Conservation (phyloP, 2,797 vertebrate genomes). For the Thripadectes ignobilis region DNA sequence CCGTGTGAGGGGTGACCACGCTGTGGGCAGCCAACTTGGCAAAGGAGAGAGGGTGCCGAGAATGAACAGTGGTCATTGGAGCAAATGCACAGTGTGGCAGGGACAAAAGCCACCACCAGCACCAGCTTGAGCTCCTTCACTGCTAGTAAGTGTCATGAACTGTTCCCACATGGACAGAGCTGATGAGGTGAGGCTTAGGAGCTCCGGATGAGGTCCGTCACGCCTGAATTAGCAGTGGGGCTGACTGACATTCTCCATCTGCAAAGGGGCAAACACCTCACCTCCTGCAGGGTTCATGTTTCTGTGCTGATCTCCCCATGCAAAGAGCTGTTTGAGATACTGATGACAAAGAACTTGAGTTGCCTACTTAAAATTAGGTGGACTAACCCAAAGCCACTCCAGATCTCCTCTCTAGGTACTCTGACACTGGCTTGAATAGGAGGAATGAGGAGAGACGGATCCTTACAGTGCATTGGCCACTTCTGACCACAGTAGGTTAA, state of each 20-base stretch:
- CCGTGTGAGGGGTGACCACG: background rate
- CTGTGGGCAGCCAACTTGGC: background rate
- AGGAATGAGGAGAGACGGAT: background rate
- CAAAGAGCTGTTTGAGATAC: background rate
- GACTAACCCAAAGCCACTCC: background rate
- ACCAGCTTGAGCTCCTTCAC: background rate
- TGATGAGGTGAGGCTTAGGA: background rate
- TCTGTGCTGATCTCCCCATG: background rate
- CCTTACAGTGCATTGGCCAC: background rate
- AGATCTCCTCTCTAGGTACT: background rate
- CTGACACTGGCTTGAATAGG: background rate
- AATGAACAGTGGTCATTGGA: background rate
- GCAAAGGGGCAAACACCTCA: background rate
- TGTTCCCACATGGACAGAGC: background rate
- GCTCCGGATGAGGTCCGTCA: background rate
- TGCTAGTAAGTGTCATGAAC: background rate
- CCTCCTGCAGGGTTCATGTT: background rate
- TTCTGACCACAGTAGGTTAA: conserved; percentile 40
- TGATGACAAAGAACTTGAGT: background rate
- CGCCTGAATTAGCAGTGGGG: background rate
- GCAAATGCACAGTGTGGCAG: fast-evolving
- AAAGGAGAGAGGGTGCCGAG: background rate
- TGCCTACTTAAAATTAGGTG: background rate
- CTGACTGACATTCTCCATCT: background rate
- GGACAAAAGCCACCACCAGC: background rate